Evolutionary conservation across 2,797 vertebrate genomes (phyloP), one percentile per base, ranked within the genome.

Genomic region (Poeciliopsis presidionis): DNA sequence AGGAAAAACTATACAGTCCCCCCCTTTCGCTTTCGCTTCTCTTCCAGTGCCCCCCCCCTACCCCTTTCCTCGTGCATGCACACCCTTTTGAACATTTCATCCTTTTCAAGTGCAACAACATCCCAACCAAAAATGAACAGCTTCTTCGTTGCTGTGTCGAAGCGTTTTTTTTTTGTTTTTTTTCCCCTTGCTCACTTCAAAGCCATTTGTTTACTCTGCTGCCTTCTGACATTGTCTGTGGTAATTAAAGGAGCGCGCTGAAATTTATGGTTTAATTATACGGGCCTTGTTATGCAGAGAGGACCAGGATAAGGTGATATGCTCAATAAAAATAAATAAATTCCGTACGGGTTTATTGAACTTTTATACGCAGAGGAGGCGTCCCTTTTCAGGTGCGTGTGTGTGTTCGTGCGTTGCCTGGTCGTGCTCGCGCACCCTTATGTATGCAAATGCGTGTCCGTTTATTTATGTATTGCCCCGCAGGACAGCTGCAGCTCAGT

Each of bases 241-340:
- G 91, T 95, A 95, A 95, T 95, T 95, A 94, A 94, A 94, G 91
- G 91, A 93, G 92, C 89, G 72, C 87, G 73, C 87, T 88, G 93
- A 94, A 94, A 95, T 95, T 94, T 94, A 94, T 94, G 91, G 93
- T 94, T 94, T 95, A 95, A 94, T 95, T 95, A 94, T 93, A 93
- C 91, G 86, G 90, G 87, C 90, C 93, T 95, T 94, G 94, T 94
- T 93, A 94, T 94, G 91, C 93, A 94, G 91, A 93, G 92, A 90
- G 90, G 92, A 92, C 90, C 87, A 88, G 91, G 91, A 93, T 88
- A 89, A 86, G 89, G 88, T 93, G 94, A 94, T 92, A 93, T 90
- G 92, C 90, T 91, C 92, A 92, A 94, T 95, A 92, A 94, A 94
- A 95, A 94, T 92, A 92, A 93, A 93, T 94, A 94, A 92, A 94